phyloP scores from a whole-genome alignment of 1,140 invertebrate genomes.

The Drosophila erecta region DNA sequence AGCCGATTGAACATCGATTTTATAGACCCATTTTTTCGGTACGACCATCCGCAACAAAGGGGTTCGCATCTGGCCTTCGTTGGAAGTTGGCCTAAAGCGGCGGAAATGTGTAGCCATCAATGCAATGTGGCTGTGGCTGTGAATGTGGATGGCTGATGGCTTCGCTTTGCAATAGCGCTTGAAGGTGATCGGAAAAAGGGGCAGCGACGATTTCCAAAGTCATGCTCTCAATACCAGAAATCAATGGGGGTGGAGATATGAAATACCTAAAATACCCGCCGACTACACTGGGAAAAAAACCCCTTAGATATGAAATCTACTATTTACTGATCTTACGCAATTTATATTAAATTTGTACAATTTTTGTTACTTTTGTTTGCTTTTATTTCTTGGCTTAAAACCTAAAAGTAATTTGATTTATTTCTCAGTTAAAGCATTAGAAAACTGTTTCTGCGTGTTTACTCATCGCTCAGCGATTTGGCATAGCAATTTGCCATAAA shows the following conservation, averaged over 20 bases:
- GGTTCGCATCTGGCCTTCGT: constrained; percentile 53
- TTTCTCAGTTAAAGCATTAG: not conserved
- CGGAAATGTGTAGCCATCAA: constrained; percentile 56
- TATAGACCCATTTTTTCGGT: constrained; percentile 60
- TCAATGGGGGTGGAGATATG: not conserved
- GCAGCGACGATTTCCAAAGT: constrained; percentile 30
- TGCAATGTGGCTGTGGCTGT: constrained; percentile 23
- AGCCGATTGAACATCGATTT: constrained; percentile 72
- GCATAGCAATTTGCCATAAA: constrained; percentile 52
- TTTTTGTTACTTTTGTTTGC: not conserved
- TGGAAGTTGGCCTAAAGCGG: constrained; percentile 52
- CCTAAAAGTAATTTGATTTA: not conserved
- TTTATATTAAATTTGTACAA: too few relatives aligned
- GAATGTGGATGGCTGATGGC: constrained; percentile 1
- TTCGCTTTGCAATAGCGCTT: constrained; percentile 45
- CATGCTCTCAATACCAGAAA: constrained; percentile 45
- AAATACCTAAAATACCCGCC: not conserved
- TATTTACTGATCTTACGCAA: too few relatives aligned
- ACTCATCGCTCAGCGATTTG: constrained; percentile 37
- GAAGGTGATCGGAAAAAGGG: constrained; percentile 36
- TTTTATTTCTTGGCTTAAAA: not conserved
- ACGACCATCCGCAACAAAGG: constrained; percentile 40
- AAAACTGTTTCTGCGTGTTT: not conserved
- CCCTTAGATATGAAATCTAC: too few relatives aligned
- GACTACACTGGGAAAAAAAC: constrained; percentile 2